These are phyloP conservation scores for Nycticebus coucang DNA, from an alignment of 2,113 vertebrate species.

Conservation along the genomic window DNA sequence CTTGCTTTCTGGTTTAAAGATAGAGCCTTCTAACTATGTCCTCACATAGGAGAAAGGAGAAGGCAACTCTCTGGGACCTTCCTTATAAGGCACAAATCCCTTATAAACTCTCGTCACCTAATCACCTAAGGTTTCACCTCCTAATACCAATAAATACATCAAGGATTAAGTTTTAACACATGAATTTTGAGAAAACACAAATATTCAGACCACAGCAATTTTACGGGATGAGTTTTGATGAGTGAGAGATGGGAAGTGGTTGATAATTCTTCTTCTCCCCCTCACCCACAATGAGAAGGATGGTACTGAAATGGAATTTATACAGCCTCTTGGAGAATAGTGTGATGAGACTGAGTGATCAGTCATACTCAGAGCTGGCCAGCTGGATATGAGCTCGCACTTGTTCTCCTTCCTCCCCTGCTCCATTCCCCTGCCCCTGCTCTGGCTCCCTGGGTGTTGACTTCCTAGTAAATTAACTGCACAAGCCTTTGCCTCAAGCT, in stretches of 20 bases:
- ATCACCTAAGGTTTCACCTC: neutral
- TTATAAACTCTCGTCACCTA: neutral
- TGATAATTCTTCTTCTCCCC: neutral
- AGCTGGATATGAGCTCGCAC: neutral
- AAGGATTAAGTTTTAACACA: neutral
- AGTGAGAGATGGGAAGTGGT: neutral
- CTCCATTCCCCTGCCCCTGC: neutral
- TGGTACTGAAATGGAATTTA: neutral
- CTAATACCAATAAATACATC: neutral
- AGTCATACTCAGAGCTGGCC: neutral
- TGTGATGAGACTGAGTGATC: rapidly evolving
- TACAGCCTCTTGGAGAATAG: neutral
- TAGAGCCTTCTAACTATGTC: neutral
- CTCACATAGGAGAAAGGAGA: neutral
- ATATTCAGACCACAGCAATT: neutral
- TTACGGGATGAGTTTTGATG: neutral
- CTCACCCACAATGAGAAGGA: neutral
- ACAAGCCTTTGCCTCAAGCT: neutral
- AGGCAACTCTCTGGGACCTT: neutral
- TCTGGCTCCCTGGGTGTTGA: neutral
- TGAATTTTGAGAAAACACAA: neutral
- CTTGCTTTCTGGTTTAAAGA: neutral
- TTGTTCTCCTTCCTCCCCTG: neutral
- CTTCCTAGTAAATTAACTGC: neutral
- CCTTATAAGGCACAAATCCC: neutral